Conservation (phyloP, 2,113 vertebrate species). For the Andinoacara biseriatus region DNA sequence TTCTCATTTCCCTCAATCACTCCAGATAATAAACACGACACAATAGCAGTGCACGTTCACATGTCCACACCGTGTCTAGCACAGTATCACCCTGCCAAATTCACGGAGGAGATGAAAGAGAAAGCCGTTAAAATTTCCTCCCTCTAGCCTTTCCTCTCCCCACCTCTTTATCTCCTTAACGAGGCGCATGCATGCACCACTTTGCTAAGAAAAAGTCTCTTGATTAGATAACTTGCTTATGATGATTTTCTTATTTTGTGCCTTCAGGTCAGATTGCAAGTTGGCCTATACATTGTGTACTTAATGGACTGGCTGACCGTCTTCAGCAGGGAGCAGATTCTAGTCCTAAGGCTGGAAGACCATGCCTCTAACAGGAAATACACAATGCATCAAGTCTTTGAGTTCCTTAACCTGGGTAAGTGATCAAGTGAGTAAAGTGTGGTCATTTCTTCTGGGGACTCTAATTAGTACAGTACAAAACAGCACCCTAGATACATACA, state of each 20-base stretch:
- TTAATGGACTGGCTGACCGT: constrained; percentile 93
- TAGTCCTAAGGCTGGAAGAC: constrained; percentile 94
- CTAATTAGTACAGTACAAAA: constrained; percentile 12
- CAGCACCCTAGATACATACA: neutral
- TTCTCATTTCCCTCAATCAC: neutral
- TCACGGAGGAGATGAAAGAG: constrained; percentile 20
- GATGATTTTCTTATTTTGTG: constrained; percentile 4
- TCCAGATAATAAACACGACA: neutral
- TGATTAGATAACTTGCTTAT: neutral
- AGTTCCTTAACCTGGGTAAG: constrained; percentile 91
- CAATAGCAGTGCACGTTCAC: neutral
- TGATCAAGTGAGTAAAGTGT: neutral
- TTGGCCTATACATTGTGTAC: constrained; percentile 94
- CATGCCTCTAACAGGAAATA: constrained; percentile 89
- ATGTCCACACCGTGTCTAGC: neutral
- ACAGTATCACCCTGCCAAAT: neutral
- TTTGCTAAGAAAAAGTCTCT: neutral
- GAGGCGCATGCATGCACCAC: neutral
- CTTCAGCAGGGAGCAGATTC: constrained; percentile 88
- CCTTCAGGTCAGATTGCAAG: constrained; percentile 90
- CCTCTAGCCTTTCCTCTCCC: neutral
- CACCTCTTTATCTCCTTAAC: neutral
- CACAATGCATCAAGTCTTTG: constrained; percentile 93
- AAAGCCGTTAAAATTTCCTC: neutral
- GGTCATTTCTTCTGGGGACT: neutral